These are phyloP conservation scores for Deilephila porcellus DNA, from an alignment of 2,888 invertebrate species.

Conservation along the genomic window DNA sequence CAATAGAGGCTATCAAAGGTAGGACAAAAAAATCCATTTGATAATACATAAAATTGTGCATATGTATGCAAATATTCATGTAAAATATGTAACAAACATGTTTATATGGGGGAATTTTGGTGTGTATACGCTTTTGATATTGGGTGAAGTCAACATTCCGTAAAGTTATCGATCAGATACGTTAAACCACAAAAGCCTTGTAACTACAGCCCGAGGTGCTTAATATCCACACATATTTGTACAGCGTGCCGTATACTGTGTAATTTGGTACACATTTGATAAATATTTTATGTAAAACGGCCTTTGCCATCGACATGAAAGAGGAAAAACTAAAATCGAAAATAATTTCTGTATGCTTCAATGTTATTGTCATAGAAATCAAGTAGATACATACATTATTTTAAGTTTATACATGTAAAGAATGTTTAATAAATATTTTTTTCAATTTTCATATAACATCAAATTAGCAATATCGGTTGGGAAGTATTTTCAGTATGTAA, in stretches of 20 bases:
- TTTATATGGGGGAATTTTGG: no score
- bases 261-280: conserved; percentile 12
- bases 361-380: neutral
- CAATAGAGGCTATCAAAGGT: no score
- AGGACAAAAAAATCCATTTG: no score
- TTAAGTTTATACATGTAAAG: neutral
- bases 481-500: neutral
- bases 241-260: conserved; percentile 1
- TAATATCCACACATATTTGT: conserved; percentile 6
- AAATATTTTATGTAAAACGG: neutral
- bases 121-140: no score
- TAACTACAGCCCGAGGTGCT: conserved; percentile 2
- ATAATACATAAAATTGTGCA: no score
- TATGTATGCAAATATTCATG: no score
- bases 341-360: no score
- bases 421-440: no score
- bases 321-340: neutral
- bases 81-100: no score
- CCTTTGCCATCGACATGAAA: neutral
- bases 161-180: conserved; percentile 12
- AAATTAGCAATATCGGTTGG: neutral
- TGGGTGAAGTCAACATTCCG: conserved; percentile 4
- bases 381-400: neutral
- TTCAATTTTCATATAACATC: neutral
- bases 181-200: conserved; percentile 9